A percentile compares a stretch with the other conserved stretches of the same genome.
Evolutionary conservation across 2,113 vertebrate species (phyloP).

Genomic region (Cromileptes altivelis): DNA sequence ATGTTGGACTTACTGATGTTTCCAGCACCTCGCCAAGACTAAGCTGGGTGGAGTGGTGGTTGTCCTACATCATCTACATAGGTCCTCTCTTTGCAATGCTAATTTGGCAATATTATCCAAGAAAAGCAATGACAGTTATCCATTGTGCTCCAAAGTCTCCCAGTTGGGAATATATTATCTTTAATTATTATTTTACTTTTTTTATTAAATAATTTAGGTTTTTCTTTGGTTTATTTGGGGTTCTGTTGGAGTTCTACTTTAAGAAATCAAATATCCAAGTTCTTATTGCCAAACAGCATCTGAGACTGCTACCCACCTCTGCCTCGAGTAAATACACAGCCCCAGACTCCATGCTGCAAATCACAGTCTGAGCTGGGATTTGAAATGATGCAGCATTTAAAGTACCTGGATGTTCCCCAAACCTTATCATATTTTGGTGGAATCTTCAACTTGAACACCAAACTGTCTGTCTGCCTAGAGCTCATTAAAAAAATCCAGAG

Average conservation of each 20-base stretch:
- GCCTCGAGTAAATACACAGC: neutral
- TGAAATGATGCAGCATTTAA: neutral
- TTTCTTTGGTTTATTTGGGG: neutral
- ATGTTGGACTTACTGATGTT: too few species aligned
- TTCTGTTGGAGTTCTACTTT: neutral
- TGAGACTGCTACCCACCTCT: neutral
- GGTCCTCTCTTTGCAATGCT: neutral
- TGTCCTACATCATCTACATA: neutral
- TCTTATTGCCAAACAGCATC: neutral
- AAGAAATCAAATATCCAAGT: neutral
- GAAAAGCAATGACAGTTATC: neutral
- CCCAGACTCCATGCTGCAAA: neutral
- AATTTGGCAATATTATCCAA: slow-evolving; percentile 1
- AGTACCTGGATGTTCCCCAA: neutral
- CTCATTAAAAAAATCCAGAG: slow-evolving; percentile 17
- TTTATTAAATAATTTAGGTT: neutral
- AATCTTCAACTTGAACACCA: slow-evolving; percentile 1
- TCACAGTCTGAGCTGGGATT: slow-evolving; percentile 31
- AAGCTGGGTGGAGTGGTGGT: too few species aligned
- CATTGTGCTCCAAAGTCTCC: too few species aligned
- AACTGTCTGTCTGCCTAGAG: neutral
- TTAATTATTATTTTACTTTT: neutral
- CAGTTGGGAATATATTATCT: too few species aligned
- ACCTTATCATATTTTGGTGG: neutral
- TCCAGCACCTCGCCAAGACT: too few species aligned